Evolutionary conservation across 2,888 invertebrate genomes (phyloP).

Genomic region (Lasioglossum vierecki): DNA sequence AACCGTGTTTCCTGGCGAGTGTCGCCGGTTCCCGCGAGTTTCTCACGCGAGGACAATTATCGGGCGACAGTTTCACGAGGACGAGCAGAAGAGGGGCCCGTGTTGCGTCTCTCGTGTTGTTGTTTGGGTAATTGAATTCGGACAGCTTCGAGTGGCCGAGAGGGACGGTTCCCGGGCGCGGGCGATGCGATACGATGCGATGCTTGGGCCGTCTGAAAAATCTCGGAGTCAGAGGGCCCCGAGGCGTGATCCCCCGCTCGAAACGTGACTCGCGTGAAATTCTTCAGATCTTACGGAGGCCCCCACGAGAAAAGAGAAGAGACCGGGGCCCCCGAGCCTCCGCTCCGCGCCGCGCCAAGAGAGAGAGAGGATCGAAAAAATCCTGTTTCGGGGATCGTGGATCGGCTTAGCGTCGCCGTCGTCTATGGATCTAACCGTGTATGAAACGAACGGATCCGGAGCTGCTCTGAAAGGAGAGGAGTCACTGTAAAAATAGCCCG

Average conservation of each 20-base stretch:
- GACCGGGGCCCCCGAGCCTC: not conserved
- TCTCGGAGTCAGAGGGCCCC: conserved; percentile 60
- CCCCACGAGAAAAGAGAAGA: conserved; percentile 44
- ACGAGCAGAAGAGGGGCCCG: not conserved
- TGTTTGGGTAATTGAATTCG: conserved; percentile 59
- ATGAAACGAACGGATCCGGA: conserved; percentile 64
- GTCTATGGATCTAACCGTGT: conserved; percentile 68
- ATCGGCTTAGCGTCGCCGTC: conserved; percentile 72
- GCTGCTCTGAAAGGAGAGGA: conserved; percentile 62
- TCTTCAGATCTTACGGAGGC: conserved; percentile 72
- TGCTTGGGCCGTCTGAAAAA: conserved; percentile 52
- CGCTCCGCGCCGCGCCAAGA: not conserved
- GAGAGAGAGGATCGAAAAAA: conserved; percentile 51
- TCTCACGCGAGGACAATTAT: not conserved
- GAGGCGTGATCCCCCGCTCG: conserved; percentile 65
- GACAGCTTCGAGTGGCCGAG: conserved; percentile 46
- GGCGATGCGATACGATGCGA: not conserved
- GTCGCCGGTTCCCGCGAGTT: not conserved
- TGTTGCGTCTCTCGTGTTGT: conserved; percentile 27
- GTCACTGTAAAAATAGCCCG: conserved; percentile 72
- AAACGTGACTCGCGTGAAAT: conserved; percentile 78
- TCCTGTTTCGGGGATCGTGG: conserved; percentile 75
- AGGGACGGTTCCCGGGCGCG: conserved; percentile 28
- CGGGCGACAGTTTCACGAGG: conserved; percentile 41
- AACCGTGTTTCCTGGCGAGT: not conserved